phyloP scores from a whole-genome alignment of 2,888 invertebrate genomes.

The Gibbula magus region DNA sequence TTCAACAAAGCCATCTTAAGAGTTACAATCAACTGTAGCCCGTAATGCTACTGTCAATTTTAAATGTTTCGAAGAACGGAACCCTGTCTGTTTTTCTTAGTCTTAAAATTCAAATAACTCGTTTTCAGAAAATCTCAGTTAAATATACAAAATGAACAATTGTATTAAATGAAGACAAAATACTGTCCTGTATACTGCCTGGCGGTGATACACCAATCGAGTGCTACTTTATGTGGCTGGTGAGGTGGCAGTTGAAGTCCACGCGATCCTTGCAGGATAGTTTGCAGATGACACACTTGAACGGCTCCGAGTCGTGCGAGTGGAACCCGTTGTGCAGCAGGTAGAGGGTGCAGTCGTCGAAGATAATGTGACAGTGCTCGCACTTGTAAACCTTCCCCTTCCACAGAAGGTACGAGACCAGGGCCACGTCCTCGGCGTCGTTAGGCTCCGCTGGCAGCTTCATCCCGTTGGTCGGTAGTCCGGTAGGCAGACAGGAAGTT shows the following conservation, averaged over 20 bases:
- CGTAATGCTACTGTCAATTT: too few species aligned
- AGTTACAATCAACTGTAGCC: too few species aligned
- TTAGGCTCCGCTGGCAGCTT: constrained; percentile 30
- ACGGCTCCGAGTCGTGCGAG: constrained; percentile 66
- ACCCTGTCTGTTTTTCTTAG: too few species aligned
- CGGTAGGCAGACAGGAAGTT: constrained; percentile 37
- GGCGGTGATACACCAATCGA: too few species aligned
- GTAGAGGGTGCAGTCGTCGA: constrained; percentile 68
- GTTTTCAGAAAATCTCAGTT: too few species aligned
- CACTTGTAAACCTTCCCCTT: constrained; percentile 67
- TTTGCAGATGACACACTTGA: constrained; percentile 67
- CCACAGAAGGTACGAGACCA: constrained; percentile 61
- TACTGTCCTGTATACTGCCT: too few species aligned
- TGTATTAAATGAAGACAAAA: too few species aligned
- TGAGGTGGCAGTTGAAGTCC: constrained; percentile 70
- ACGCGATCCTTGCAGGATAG: constrained; percentile 64
- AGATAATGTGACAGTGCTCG: constrained; percentile 69
- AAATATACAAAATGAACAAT: too few species aligned
- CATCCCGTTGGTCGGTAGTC: constrained; percentile 26
- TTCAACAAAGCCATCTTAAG: too few species aligned
- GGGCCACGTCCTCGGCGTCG: constrained; percentile 55
- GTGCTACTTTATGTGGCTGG: constrained; percentile 66
- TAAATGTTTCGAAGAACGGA: too few species aligned
- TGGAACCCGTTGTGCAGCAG: constrained; percentile 70
- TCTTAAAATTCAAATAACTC: too few species aligned